Evolutionary conservation across 2,113 vertebrate genomes (phyloP).

Genomic region (Lepisosteus osseus): DNA sequence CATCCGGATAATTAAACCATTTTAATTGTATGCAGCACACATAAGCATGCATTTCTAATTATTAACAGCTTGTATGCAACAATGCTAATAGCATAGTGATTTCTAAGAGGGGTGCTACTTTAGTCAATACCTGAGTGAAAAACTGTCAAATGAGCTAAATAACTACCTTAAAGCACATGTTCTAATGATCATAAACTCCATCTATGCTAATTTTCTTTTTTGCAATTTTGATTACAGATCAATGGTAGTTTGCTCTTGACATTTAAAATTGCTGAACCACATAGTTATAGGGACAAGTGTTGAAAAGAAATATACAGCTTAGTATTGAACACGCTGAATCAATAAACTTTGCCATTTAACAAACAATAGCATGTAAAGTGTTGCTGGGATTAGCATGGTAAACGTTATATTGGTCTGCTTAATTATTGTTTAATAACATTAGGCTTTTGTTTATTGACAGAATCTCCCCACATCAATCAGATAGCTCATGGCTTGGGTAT

Average conservation of each 20-base stretch:
- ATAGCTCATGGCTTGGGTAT: conserved; percentile 38
- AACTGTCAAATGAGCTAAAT: conserved; percentile 73
- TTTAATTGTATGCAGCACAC: conserved; percentile 38
- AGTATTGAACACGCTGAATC: conserved; percentile 83
- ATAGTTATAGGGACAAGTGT: conserved; percentile 77
- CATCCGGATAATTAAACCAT: conserved; percentile 34
- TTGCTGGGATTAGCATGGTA: conserved; percentile 71
- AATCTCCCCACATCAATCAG: conserved; percentile 14
- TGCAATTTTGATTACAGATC: conserved; percentile 82
- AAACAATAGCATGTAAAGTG: conserved; percentile 82
- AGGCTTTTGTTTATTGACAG: conserved; percentile 45
- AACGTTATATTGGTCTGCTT: conserved; percentile 55
- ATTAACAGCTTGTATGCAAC: conserved; percentile 26
- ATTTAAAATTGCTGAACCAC: conserved; percentile 88
- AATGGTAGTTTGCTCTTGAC: conserved; percentile 79
- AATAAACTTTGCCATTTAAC: conserved; percentile 88
- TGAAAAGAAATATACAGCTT: conserved; percentile 84
- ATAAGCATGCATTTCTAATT: conserved; percentile 52
- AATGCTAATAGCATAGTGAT: conserved; percentile 26
- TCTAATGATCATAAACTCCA: conserved; percentile 76
- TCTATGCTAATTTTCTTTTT: conserved; percentile 84
- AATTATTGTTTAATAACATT: conserved; percentile 76
- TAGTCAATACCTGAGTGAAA: conserved; percentile 68
- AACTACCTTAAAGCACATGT: conserved; percentile 70
- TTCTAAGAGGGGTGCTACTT: conserved; percentile 33